Conservation (phyloP, 1,140 invertebrate species). For the Helicoverpa armigera region DNA sequence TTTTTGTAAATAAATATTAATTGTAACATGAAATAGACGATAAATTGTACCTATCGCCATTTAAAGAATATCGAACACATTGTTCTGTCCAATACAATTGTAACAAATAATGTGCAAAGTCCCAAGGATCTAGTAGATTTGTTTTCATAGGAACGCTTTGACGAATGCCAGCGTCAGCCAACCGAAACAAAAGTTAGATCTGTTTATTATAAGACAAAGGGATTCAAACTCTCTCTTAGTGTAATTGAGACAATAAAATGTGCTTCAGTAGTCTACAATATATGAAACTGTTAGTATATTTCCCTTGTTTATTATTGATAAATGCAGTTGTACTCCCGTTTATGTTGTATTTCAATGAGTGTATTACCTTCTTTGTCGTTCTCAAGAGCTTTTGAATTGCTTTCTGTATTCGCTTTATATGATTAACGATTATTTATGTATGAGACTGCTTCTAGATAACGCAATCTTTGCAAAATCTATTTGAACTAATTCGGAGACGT, state of each 20-base stretch:
- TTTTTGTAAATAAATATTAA: too few relatives aligned
- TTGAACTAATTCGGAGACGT: not conserved
- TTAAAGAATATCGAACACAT: slow-evolving; percentile 11
- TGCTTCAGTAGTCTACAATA: slow-evolving; percentile 21
- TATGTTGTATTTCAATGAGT: slow-evolving; percentile 11
- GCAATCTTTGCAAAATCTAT: not conserved
- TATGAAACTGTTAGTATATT: not conserved
- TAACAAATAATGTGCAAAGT: slow-evolving; percentile 47
- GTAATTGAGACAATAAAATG: slow-evolving; percentile 49
- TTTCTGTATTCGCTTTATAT: not conserved
- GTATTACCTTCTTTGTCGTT: slow-evolving; percentile 1
- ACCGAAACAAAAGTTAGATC: slow-evolving; percentile 52
- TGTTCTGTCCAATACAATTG: slow-evolving; percentile 8
- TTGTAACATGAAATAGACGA: not conserved
- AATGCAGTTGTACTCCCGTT: slow-evolving; percentile 13
- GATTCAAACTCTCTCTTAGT: slow-evolving; percentile 52
- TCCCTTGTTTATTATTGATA: slow-evolving; percentile 13
- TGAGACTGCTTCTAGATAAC: not conserved
- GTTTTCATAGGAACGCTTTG: slow-evolving; percentile 59
- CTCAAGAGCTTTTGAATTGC: not conserved
- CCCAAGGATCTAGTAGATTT: slow-evolving; percentile 47
- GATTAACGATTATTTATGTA: not conserved
- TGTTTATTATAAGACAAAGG: slow-evolving; percentile 51
- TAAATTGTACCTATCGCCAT: not conserved
- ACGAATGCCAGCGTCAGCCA: slow-evolving; percentile 56